Conservation (phyloP, 2,113 vertebrate genomes). For the Albula glossodonta region DNA sequence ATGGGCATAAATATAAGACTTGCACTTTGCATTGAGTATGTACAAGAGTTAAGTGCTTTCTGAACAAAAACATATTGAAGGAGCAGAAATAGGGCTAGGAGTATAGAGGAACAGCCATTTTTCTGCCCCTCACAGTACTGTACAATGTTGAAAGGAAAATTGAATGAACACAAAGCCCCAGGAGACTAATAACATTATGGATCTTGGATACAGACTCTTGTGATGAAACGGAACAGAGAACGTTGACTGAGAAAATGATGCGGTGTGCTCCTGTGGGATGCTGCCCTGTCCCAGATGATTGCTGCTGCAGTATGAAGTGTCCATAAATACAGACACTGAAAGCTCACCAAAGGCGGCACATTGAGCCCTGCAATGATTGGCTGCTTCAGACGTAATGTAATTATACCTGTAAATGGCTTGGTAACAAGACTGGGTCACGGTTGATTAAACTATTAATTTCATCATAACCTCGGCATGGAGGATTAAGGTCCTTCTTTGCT, state of each 20-base stretch:
- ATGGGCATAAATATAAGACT: too few species aligned
- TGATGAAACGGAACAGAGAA: slow-evolving; percentile 59
- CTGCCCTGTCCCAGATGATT: slow-evolving; percentile 10
- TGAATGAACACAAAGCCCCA: slow-evolving; percentile 58
- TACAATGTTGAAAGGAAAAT: slow-evolving; percentile 54
- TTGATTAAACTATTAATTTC: too few species aligned
- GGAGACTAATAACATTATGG: slow-evolving; percentile 66
- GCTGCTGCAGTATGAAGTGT: slow-evolving; percentile 56
- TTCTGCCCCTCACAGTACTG: slow-evolving; percentile 32
- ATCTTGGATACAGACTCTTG: slow-evolving; percentile 62
- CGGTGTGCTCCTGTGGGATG: slow-evolving; percentile 63
- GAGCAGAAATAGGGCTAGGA: too few species aligned
- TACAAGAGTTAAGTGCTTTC: neutral
- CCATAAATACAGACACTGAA: slow-evolving; percentile 53
- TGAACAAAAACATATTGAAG: too few species aligned
- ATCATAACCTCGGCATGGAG: neutral
- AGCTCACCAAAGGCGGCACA: neutral
- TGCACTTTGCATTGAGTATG: neutral
- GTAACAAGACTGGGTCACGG: neutral
- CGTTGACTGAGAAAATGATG: slow-evolving; percentile 69
- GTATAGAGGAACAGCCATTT: neutral
- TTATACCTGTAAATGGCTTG: neutral
- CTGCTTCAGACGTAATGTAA: neutral
- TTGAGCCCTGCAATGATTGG: slow-evolving; percentile 35
- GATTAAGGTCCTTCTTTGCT: neutral